Conservation (phyloP, 2,888 invertebrate species). For the Eledone cirrhosa region DNA sequence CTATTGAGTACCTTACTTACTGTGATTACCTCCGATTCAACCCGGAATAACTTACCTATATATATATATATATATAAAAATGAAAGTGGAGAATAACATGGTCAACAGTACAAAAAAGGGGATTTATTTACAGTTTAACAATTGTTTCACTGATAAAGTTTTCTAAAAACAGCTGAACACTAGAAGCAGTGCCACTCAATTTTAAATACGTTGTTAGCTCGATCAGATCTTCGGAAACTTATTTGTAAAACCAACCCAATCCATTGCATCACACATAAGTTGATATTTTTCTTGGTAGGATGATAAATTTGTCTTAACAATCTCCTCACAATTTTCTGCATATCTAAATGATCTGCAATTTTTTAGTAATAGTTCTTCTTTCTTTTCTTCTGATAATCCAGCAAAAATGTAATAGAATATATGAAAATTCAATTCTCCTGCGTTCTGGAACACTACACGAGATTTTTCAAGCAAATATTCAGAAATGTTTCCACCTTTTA, state of each 20-base stretch:
- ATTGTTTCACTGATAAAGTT: no score
- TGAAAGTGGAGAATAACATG: no score
- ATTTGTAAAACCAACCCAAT: constrained; percentile 64
- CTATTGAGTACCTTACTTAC: no score
- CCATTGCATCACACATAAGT: constrained; percentile 59
- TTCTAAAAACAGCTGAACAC: no score
- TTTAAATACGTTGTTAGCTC: no score
- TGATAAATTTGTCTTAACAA: constrained; percentile 39
- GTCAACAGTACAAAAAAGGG: no score
- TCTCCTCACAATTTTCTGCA: constrained; percentile 45
- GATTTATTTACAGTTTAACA: no score
- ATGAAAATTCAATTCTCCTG: constrained; percentile 64
- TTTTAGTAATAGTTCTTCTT: constrained; percentile 45
- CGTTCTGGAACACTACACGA: constrained; percentile 59
- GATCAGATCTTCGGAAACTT: no score
- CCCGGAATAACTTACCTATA: no score
- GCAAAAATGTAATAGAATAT: constrained; percentile 65
- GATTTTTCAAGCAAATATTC: constrained; percentile 66
- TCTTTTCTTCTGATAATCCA: constrained; percentile 49
- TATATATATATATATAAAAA: no score
- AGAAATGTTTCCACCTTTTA: constrained; percentile 64
- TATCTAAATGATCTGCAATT: constrained; percentile 53
- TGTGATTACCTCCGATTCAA: no score
- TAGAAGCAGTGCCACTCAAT: no score
- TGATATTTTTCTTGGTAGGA: constrained; percentile 49